Base-by-base conservation (phyloP, 2,888 invertebrate species). In the Erannis defoliaria region DNA sequence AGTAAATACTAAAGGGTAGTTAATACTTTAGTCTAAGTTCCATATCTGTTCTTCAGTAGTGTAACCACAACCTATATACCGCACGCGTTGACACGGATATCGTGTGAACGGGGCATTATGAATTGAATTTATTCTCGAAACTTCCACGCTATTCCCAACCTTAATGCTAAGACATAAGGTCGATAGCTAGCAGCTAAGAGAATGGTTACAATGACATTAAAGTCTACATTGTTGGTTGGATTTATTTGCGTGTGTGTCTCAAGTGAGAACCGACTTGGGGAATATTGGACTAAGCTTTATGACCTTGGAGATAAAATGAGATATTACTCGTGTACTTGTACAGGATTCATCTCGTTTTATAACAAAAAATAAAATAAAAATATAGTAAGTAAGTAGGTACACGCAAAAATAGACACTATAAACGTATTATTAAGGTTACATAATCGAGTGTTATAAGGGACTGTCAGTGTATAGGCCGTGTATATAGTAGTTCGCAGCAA, bases 41-140 rank as follows among this genome's bases (percentile, higher is more conserved):
- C 6, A 51, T n/a, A 38, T 29, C 37, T 51, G 49, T 21, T 26
- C 38, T 16, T 26, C 6, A 12, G 5, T 26, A 23, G 21, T 21
- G 5, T 10, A 26, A 38, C 38, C 18, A 38, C 42, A 51, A 40
- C 55, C 55, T 61, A 55, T 55, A 61, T 46, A 61, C 55, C 51
- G 60, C 38, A 53, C 53, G 46, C 59, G 55, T 61, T 63, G 66
- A 64, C 67, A 67, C 66, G 58, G 58, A 64, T 64, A 56, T 59
- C 67, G 64, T 64, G 67, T 62, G 57, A 67, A 63, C 60, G 19
- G 46, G 40, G 43, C 65, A 45, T 60, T 42, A 55, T 66, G 51
- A 62, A 66, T 66, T 63, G 56, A 66, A 63, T 63, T 62, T 63
- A 61, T 61, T 51, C 33, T 16, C 23, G 2, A 46, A 31, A 12